Evolutionary conservation across 92 coral and sea anemone genomes (phyloP).

Genomic region (Epizoanthus fatuus): DNA sequence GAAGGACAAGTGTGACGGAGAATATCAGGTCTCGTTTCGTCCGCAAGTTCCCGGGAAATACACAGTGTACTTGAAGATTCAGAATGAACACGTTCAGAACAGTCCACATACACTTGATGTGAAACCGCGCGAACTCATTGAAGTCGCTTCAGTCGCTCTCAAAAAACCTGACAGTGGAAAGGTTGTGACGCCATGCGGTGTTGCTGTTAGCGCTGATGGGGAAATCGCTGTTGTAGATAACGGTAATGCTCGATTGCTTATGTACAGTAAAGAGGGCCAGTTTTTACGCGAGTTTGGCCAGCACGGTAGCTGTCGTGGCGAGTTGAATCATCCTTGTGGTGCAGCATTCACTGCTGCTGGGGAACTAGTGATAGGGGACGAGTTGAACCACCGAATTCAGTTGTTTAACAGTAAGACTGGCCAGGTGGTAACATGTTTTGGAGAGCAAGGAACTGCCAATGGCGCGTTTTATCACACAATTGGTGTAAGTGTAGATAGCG

Average conservation of each 20-base stretch:
- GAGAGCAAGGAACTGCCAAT: too few relatives aligned
- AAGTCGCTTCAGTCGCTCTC: background rate
- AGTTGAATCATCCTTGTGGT: background rate
- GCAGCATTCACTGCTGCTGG: background rate
- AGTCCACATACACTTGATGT: slow-evolving; percentile 1
- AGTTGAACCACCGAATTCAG: background rate
- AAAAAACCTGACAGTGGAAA: background rate
- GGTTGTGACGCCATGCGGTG: background rate
- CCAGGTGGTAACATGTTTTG: background rate
- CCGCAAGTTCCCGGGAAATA: too few relatives aligned
- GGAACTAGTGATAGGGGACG: background rate
- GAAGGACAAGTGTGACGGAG: too few relatives aligned
- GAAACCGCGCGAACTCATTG: background rate
- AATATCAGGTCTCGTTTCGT: too few relatives aligned
- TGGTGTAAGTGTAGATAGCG: background rate
- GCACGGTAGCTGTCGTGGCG: background rate
- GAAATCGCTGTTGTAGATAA: background rate
- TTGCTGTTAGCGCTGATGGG: background rate
- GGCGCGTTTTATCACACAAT: too few relatives aligned
- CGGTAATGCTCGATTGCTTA: background rate
- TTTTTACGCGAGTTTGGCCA: too few relatives aligned
- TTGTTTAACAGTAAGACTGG: background rate
- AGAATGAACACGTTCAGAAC: background rate
- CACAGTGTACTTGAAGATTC: too few relatives aligned
- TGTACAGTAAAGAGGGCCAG: slow-evolving; percentile 1